phyloP scores from a whole-genome alignment of 2,888 invertebrate genomes.

The Morpho helenor region DNA sequence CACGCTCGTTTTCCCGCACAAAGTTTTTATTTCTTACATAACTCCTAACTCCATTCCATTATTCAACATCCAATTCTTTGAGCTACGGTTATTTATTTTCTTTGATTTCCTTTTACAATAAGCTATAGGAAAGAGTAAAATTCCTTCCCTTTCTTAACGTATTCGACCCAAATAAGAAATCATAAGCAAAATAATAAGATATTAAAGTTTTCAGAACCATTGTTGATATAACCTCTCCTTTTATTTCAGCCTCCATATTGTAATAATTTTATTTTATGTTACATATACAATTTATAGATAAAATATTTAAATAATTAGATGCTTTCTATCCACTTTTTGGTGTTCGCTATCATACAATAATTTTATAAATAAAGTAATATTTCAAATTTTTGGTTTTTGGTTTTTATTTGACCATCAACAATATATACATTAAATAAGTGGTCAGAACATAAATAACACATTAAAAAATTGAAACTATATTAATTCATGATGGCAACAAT shows the following conservation, averaged over 20 bases:
- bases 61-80: conserved; percentile 21
- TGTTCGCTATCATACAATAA: too few species aligned
- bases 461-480: too few species aligned
- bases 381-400: too few species aligned
- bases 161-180: conserved; percentile 24
- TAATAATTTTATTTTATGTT: not conserved
- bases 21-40: conserved; percentile 15
- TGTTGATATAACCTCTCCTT: not conserved
- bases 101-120: conserved; percentile 25
- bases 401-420: too few species aligned
- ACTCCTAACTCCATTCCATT: conserved; percentile 17
- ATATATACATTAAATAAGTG: too few species aligned
- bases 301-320: too few species aligned
- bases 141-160: conserved; percentile 23
- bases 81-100: conserved; percentile 22
- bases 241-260: not conserved
- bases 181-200: conserved; percentile 20
- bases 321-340: too few species aligned
- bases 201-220: conserved; percentile 12
- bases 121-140: conserved; percentile 24
- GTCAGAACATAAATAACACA: too few species aligned
- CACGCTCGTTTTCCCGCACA: conserved; percentile 8
- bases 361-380: too few species aligned
- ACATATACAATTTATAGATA: too few species aligned
- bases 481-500: too few species aligned